Conservation (phyloP, 1,140 invertebrate genomes). For the Calycopis cecrops region DNA sequence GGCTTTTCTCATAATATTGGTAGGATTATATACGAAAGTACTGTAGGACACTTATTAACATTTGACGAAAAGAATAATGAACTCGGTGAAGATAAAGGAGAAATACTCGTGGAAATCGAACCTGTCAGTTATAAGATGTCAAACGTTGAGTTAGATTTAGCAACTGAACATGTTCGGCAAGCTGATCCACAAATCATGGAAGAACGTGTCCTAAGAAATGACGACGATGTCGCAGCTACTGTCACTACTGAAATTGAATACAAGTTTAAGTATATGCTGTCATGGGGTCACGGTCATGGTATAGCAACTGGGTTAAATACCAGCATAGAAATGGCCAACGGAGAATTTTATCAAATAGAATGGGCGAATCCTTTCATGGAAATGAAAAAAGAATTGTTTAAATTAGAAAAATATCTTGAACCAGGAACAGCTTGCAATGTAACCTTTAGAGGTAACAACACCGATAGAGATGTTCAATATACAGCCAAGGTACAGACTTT, state of each 20-base stretch:
- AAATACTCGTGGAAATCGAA: slow-evolving; percentile 86
- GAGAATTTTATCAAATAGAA: slow-evolving; percentile 75
- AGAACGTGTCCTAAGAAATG: slow-evolving; percentile 78
- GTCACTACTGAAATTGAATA: slow-evolving; percentile 84
- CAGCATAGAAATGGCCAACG: slow-evolving; percentile 78
- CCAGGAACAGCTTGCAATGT: slow-evolving; percentile 88
- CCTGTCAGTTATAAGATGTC: slow-evolving; percentile 84
- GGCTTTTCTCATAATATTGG: slow-evolving; percentile 79
- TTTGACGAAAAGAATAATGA: slow-evolving; percentile 78
- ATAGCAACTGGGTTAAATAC: slow-evolving; percentile 85
- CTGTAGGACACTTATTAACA: slow-evolving; percentile 80
- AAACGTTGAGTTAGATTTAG: slow-evolving; percentile 77
- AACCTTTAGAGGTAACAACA: slow-evolving; percentile 82
- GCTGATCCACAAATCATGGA: slow-evolving; percentile 75
- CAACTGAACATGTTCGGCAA: slow-evolving; percentile 74
- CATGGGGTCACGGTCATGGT: slow-evolving; percentile 86
- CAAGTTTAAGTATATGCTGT: slow-evolving; percentile 79
- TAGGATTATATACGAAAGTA: slow-evolving; percentile 78
- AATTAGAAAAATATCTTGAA: slow-evolving; percentile 78
- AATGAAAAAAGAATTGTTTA: slow-evolving; percentile 76
- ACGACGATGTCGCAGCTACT: slow-evolving; percentile 68
- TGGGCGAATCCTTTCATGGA: slow-evolving; percentile 81
- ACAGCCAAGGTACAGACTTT: slow-evolving; percentile 80
- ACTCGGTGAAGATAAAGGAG: slow-evolving; percentile 78
- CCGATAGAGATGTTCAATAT: slow-evolving; percentile 83